Conservation (phyloP, 2,888 invertebrate species). For the Laspeyria flexula region DNA sequence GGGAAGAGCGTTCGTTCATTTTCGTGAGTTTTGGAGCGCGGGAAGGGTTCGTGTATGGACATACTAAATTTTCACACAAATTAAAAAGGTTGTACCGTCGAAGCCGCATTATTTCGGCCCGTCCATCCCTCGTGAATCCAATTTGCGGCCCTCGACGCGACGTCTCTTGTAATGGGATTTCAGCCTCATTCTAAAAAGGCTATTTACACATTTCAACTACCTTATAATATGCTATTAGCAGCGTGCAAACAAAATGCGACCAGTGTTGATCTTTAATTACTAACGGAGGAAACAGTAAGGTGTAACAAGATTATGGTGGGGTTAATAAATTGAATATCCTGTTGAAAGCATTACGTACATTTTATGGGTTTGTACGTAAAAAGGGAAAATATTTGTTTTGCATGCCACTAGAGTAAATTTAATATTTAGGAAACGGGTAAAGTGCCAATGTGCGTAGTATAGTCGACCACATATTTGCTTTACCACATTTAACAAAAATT, state of each 20-base stretch:
- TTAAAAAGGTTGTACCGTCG: slow-evolving; percentile 63
- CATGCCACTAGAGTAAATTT: no score
- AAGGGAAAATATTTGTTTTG: not conserved
- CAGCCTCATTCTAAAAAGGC: slow-evolving; percentile 67
- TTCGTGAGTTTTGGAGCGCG: slow-evolving; percentile 15
- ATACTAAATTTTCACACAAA: slow-evolving; percentile 59
- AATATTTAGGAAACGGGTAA: no score
- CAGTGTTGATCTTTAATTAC: slow-evolving; percentile 30
- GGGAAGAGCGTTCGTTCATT: slow-evolving; percentile 15
- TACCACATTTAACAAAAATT: no score
- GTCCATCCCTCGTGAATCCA: slow-evolving; percentile 72
- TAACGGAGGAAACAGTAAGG: slow-evolving; percentile 12
- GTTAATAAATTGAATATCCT: slow-evolving; percentile 21
- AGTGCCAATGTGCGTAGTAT: no score
- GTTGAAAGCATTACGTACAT: slow-evolving; percentile 3
- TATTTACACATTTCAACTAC: slow-evolving; percentile 63
- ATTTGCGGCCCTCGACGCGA: slow-evolving; percentile 68
- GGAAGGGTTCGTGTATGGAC: slow-evolving; percentile 30
- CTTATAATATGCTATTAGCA: slow-evolving; percentile 50
- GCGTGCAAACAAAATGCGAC: slow-evolving; percentile 30
- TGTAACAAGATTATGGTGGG: slow-evolving; percentile 18
- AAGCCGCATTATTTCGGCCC: slow-evolving; percentile 69
- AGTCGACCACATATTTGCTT: no score
- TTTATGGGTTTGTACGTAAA: not conserved
- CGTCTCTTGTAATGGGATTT: slow-evolving; percentile 76